phyloP scores from a whole-genome alignment of 2,888 invertebrate species.

The Cheilosia impressa region DNA sequence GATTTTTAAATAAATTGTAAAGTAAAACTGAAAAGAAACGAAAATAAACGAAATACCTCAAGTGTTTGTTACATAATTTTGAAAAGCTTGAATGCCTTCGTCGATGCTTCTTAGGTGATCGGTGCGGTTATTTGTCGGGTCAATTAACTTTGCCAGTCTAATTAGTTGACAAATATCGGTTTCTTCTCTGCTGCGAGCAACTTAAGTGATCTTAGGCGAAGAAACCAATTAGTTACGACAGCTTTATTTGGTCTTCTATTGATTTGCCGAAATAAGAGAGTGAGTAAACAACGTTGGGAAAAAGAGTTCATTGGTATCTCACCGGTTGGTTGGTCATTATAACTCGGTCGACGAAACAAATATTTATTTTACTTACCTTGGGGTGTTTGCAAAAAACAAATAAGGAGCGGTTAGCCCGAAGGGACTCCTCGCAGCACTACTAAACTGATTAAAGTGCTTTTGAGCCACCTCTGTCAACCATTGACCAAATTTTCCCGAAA shows the following conservation, averaged over 20 bases:
- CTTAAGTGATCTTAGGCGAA: slow-evolving; percentile 11
- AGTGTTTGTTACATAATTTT: slow-evolving; percentile 33
- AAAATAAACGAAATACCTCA: slow-evolving; percentile 4
- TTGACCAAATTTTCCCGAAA: no score
- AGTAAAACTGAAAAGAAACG: slow-evolving; percentile 14
- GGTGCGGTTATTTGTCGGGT: slow-evolving; percentile 14
- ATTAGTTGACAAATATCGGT: slow-evolving; percentile 37
- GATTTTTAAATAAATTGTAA: slow-evolving; percentile 7
- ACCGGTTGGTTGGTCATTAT: not conserved
- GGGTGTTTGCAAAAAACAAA: no score
- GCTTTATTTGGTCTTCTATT: slow-evolving; percentile 45
- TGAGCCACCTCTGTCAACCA: no score
- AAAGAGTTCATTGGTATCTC: slow-evolving; percentile 28
- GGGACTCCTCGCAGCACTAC: no score
- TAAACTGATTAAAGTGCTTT: no score
- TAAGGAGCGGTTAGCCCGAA: no score
- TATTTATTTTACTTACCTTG: no score
- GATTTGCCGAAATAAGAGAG: slow-evolving; percentile 2
- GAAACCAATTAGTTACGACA: slow-evolving; percentile 18
- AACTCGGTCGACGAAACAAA: not conserved
- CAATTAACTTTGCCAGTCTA: slow-evolving; percentile 49
- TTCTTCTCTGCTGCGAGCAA: not conserved
- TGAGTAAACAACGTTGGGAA: slow-evolving; percentile 3
- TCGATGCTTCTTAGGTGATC: not conserved
- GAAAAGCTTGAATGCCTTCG: slow-evolving; percentile 20